phyloP scores from a whole-genome alignment of 1,140 invertebrate genomes.

The Parasteatoda tepidariorum region DNA sequence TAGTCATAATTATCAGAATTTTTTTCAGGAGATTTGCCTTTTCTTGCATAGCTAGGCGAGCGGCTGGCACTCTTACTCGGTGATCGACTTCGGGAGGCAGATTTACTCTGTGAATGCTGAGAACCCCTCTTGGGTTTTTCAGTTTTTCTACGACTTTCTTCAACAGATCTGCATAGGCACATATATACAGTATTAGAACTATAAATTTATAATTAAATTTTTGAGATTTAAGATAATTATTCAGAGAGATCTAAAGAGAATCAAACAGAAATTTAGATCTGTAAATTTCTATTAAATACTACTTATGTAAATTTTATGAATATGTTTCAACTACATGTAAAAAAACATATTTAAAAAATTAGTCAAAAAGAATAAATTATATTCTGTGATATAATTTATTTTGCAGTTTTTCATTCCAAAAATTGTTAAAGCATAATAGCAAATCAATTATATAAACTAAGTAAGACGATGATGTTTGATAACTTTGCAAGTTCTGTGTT shows the following conservation, averaged over 20 bases:
- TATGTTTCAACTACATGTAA: too few relatives aligned
- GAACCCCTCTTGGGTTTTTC: constrained; percentile 33
- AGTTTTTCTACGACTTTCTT: constrained; percentile 12
- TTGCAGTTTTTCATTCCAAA: too few relatives aligned
- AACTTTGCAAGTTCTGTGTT: too few relatives aligned
- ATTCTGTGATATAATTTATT: too few relatives aligned
- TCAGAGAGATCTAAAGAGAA: not conserved
- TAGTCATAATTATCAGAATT: constrained; percentile 32
- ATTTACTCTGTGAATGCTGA: constrained; percentile 26
- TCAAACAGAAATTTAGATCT: not conserved
- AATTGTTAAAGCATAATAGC: too few relatives aligned
- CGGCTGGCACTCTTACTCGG: constrained; percentile 33
- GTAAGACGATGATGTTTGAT: too few relatives aligned
- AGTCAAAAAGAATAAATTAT: too few relatives aligned
- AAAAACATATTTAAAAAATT: too few relatives aligned
- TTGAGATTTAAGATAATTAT: not conserved
- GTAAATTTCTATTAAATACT: too few relatives aligned
- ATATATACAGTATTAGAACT: not conserved
- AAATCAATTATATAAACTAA: too few relatives aligned
- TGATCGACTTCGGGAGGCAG: constrained; percentile 34
- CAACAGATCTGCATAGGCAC: constrained; percentile 29
- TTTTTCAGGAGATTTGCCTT: constrained; percentile 18
- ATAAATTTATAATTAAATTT: not conserved
- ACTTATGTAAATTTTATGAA: too few relatives aligned
- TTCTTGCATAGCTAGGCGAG: constrained; percentile 25